These are phyloP conservation scores for Zaprionus lachaisei DNA, from an alignment of 1,140 invertebrate species.

Conservation along the genomic window DNA sequence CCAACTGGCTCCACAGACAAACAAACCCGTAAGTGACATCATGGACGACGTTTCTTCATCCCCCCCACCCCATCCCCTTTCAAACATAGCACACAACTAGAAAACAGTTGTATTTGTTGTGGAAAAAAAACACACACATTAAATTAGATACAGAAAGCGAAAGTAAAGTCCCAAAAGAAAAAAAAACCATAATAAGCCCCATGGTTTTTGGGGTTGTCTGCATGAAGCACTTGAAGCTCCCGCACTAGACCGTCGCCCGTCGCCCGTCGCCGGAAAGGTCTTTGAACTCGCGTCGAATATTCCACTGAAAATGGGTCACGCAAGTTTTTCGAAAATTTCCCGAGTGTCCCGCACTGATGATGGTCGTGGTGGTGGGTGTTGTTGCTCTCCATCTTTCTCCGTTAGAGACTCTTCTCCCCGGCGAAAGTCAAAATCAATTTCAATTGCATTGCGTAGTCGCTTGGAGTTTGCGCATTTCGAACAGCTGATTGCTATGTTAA, in stretches of 20 bases:
- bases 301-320: constrained; percentile 73
- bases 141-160: constrained; percentile 71
- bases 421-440: constrained; percentile 59
- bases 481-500: constrained; percentile 47
- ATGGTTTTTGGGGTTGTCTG: constrained; percentile 63
- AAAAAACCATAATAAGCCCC: constrained; percentile 44
- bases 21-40: constrained; percentile 61
- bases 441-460: constrained; percentile 74
- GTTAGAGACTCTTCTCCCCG: constrained; percentile 2
- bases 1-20: constrained; percentile 19
- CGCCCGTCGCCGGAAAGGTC: constrained; percentile 41
- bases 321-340: constrained; percentile 64
- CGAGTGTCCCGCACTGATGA: constrained; percentile 3
- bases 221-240: constrained; percentile 9
- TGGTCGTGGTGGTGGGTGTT: constrained; percentile 38
- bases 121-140: constrained; percentile 25
- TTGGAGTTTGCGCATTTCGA: constrained; percentile 68
- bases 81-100: constrained; percentile 33
- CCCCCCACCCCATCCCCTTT: not conserved
- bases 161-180: constrained; percentile 48
- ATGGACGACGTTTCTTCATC: constrained; percentile 29
- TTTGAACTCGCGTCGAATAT: constrained; percentile 66
- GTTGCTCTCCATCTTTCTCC: not conserved
- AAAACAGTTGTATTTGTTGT: constrained; percentile 68
- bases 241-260: not conserved